Base-by-base conservation (phyloP, 1,140 invertebrate species). In the Bombus affinis region DNA sequence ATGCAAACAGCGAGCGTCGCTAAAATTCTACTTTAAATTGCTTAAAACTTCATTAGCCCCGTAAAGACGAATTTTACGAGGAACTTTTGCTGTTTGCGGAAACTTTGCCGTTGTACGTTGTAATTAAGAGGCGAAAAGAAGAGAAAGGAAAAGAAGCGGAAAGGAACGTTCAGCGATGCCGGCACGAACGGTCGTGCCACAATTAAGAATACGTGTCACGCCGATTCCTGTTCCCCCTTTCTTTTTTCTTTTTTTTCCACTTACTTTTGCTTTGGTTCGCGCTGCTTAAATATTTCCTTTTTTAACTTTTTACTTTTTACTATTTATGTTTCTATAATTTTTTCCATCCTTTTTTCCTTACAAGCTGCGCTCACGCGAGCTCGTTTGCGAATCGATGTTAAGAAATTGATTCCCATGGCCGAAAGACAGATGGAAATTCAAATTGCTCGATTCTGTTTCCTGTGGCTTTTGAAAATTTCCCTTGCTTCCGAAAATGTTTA, bases 121-220 rank as follows among this genome's bases (percentile, higher is more conserved):
- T 83, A 83, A 83, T 83, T 83, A 77, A 83, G 71, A 47, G n/a
- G 2, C 5, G 13, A 15, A 8, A 32, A n/a, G 25, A 72, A 39
- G 70, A 25, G 42, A 44, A 6, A 13, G 42, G 8, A 53, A 18
- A 25, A 74, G n/a, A 25, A n/a, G 18, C 1, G n/a, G n/a, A 32
- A 74, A 22, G 32, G 28, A 77, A 57, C 22, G 37, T 83, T 77
- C 37, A 68, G 65, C 75, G 2, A 66, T 53, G 59, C 62, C 47
- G n/a, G 6, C 25, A 28, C 37, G 32, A 42, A 44, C 42, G 28
- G 57, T 42, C 25, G 28, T 22, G 13, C 18, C 9, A 15, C n/a
- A 47, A 73, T 85, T 85, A 81, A 85, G 47, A 81, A 85, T 39
- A 42, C 57, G 68, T 59, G 81, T 66, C 53, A 28, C 28, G 13